Evolutionary conservation across 2,113 vertebrate genomes (phyloP), one percentile per base, ranked within the genome.

Genomic region (Bujurquina vittata): DNA sequence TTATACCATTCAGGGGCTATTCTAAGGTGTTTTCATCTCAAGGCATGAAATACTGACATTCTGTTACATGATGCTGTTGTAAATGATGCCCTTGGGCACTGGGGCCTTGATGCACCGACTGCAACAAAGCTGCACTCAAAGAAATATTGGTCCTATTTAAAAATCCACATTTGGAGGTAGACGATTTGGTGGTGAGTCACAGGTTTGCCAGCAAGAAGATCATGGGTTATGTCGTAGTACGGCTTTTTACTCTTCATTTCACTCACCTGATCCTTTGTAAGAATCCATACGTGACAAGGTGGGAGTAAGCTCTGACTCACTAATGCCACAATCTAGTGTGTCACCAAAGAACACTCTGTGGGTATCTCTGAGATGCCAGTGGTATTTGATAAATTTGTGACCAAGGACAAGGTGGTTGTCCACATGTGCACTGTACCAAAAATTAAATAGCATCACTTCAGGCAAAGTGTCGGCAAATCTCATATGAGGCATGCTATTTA

Each of bases 181-280:
- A 7, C 52, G 17, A n/a, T 54, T 72, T 52, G 10, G 46, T 18
- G 52, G 67, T n/a, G 17, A 11, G 18, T 56, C 10, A 55, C 52
- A 52, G 43, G 23, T 52, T 31, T 72, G 65, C 26, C 43, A 72
- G 52, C 26, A 14, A 69, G 43, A 1, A 69, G 40, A 20, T 14
- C 4, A 10, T 18, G 17, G 46, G 17, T 33, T 54, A 23, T 20
- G 23, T 49, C 23, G 22, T 29, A 10, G 15, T 18, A 17, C 2
- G 8, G 15, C 40, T 49, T 67, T 67, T 18, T 46, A 46, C 0
- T 67, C 23, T 0, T 49, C 15, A 40, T 69, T 49, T 69, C 37
- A 49, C 14, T 69, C 43, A 0, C 65, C 52, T 15, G 5, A 8
- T 31, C 0, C 43, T 0, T 52, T 52, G 43, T 26, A 52, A 52